Conservation (phyloP, 2,888 invertebrate genomes). For the Luperina nickerlii region DNA sequence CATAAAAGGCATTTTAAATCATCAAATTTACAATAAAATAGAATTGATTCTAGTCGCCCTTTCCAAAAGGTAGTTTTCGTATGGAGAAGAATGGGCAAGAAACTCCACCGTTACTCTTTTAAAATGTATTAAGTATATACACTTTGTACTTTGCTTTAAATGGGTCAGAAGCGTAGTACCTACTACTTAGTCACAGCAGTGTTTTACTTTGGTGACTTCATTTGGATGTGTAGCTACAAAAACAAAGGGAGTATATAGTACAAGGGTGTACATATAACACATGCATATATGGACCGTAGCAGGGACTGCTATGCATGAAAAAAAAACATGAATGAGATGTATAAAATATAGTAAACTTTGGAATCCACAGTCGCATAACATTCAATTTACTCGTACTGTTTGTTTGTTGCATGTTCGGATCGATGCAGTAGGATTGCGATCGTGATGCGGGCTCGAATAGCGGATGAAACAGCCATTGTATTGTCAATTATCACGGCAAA, state of each 20-base stretch:
- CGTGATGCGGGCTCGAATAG: constrained; percentile 70
- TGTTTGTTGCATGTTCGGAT: constrained; percentile 64
- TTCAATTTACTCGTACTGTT: constrained; percentile 56
- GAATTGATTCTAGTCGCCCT: too few species aligned
- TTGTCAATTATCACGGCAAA: constrained; percentile 71
- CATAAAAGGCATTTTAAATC: too few species aligned
- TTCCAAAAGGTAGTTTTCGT: too few species aligned
- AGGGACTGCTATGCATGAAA: neutral
- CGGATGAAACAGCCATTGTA: constrained; percentile 45
- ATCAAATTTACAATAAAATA: too few species aligned
- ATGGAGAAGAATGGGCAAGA: too few species aligned
- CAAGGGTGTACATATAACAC: too few species aligned
- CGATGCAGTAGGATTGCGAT: constrained; percentile 63
- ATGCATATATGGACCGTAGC: neutral
- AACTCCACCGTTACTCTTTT: too few species aligned
- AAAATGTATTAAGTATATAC: neutral
- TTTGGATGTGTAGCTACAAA: neutral
- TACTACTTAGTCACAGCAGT: neutral
- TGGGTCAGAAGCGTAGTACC: neutral
- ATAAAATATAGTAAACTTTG: constrained; percentile 46
- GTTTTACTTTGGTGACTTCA: neutral
- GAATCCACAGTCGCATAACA: constrained; percentile 44
- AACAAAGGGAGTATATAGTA: neutral
- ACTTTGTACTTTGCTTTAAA: neutral
- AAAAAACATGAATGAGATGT: neutral